Evolutionary conservation across 1,140 invertebrate genomes (phyloP), one percentile per base, ranked within the genome.

Genomic region (Drosophila ananassae): DNA sequence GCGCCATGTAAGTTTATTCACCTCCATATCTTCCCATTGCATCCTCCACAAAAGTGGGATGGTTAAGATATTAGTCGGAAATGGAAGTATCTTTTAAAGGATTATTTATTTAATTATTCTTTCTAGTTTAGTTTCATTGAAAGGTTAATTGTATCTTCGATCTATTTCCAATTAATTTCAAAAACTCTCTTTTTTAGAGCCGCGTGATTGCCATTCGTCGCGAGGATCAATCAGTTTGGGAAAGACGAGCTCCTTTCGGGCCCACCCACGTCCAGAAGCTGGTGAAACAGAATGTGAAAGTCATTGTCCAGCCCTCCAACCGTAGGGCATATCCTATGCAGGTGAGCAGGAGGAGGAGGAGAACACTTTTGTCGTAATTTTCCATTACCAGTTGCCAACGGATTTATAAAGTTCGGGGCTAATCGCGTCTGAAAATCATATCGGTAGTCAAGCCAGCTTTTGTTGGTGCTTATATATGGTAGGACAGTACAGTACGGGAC

Each of bases 191-290:
- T 44, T 50, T 66, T 2, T 30, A 93, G 93, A 83, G 91, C 32
- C 95, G 95, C 73, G 93, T 96, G n/a, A 96, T 98, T 82, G 97
- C 96, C 8, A 96, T 98, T 73, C 93, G 96, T 12, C 92, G 98
- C 28, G 98, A 99, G 93, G 98, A 99, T 91, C 97, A 99, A 84
- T 98, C 97, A 87, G 97, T 99, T 13, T 99, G 99, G 99, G 99
- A 99, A 92, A 93, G 99, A 79, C 93, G 99, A 71, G 99, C 99
- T 0, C 98, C 99, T 0, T 95, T 99, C 39, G 96, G 97, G 0
- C 99, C 99, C 0, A 92, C 94, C 4, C 98, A 99, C 90, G 98
- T 99, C 0, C 94, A 96, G 60, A 95, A 96, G 77, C 92, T 99
- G 51, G 96, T 97, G 7, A 94, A 96, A 76, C 93, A 95, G 63